Conservation (phyloP, 2,888 invertebrate species). For the Julus scandinavius region DNA sequence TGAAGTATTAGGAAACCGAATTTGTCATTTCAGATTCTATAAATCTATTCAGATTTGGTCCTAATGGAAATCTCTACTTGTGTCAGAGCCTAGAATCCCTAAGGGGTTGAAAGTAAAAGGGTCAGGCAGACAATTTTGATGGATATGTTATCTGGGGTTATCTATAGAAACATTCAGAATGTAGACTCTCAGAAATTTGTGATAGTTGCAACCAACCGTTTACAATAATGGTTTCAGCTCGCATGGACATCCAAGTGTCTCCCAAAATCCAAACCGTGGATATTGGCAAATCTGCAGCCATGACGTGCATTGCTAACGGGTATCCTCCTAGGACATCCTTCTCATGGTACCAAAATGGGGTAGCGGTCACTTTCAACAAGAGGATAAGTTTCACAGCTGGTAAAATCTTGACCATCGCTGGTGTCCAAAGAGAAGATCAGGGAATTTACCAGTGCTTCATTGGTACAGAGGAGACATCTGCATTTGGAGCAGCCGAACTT, state of each 20-base stretch:
- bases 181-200: not conserved
- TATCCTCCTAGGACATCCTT: conserved; percentile 55
- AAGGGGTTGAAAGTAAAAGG: too few relatives aligned
- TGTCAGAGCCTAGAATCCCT: too few relatives aligned
- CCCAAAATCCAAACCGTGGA: conserved; percentile 54
- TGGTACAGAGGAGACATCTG: conserved; percentile 31
- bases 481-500: conserved; percentile 51
- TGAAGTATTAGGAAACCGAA: too few relatives aligned
- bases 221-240: conserved; percentile 23
- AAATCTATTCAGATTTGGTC: too few relatives aligned
- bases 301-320: conserved; percentile 53
- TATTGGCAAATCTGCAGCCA: conserved; percentile 50
- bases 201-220: not conserved
- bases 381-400: conserved; percentile 54
- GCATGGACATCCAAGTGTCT: conserved; percentile 42
- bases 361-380: conserved; percentile 30
- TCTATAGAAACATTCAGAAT: not conserved
- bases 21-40: too few relatives aligned
- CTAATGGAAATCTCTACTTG: too few relatives aligned
- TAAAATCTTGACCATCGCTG: conserved; percentile 53
- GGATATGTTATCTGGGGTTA: not conserved
- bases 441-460: conserved; percentile 56
- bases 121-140: not conserved
- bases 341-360: conserved; percentile 49
- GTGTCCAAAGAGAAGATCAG: conserved; percentile 53